Percentiles rank a stretch among this genome's conserved stretches.
phyloP scores from a whole-genome alignment of 2,797 vertebrate species.

The Brachyalestes nurse region DNA sequence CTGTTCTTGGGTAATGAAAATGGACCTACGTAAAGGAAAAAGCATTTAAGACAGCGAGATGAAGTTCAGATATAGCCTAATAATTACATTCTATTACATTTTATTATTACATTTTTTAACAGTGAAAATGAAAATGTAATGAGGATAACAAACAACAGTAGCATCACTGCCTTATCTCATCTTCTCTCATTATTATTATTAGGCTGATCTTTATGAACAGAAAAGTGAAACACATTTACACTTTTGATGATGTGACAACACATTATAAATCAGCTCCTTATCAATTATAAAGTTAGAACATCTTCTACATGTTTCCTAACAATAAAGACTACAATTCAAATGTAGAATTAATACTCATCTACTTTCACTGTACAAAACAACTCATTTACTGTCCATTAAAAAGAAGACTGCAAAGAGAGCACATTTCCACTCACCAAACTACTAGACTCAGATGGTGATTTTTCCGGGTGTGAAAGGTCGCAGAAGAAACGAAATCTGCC shows the following conservation, averaged over 20 bases:
- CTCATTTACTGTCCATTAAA: neutral
- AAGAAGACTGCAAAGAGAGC: neutral
- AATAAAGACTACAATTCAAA: neutral
- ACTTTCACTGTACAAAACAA: neutral
- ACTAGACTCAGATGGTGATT: neutral
- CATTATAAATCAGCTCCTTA: neutral
- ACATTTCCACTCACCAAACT: neutral
- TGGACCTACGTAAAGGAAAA: neutral
- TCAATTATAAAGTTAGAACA: neutral
- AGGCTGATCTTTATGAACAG: neutral
- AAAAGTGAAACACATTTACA: neutral
- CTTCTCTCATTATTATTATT: neutral
- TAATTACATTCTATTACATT: too few species aligned
- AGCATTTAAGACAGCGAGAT: neutral
- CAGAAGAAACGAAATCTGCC: neutral
- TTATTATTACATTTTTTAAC: too few species aligned
- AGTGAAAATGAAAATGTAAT: neutral
- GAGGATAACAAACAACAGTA: neutral
- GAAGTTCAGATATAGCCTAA: neutral
- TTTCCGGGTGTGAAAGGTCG: neutral
- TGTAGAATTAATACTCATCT: neutral
- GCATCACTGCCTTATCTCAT: neutral
- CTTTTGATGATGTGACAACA: neutral
- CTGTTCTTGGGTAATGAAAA: neutral
- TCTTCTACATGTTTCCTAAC: neutral